These are phyloP conservation scores for Falco concolor DNA, from an alignment of 2,797 vertebrate species.

Conservation along the genomic window DNA sequence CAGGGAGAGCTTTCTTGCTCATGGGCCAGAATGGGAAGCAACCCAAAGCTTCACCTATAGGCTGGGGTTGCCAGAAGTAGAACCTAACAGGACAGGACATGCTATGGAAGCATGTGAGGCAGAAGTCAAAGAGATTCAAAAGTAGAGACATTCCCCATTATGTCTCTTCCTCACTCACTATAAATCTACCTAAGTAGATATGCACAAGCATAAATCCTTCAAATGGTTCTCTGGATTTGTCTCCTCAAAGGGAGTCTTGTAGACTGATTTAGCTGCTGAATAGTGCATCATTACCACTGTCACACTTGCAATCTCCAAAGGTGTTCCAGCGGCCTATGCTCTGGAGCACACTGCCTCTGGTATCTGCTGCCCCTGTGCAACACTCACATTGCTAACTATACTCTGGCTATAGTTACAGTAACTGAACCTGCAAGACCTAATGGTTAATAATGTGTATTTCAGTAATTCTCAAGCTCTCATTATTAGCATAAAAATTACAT, in stretches of 20 bases:
- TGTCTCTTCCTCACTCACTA: neutral
- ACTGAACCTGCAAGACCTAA: neutral
- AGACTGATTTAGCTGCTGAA: neutral
- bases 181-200: neutral
- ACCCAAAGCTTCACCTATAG: neutral
- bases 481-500: neutral
- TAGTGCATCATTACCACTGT: neutral
- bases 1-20: neutral
- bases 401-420: neutral
- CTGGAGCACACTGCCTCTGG: neutral
- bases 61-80: neutral
- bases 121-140: neutral
- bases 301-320: neutral
- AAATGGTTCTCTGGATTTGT: neutral
- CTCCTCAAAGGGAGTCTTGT: neutral
- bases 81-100: neutral
- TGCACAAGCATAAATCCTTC: neutral
- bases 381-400: neutral
- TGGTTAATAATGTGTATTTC: neutral
- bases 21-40: neutral
- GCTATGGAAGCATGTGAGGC: accelerated
- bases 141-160: neutral
- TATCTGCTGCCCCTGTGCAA: neutral
- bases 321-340: neutral
- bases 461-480: neutral